These are phyloP conservation scores for Galaxea fascicularis DNA, from an alignment of 92 coral and sea anemone species.

Conservation along the genomic window DNA sequence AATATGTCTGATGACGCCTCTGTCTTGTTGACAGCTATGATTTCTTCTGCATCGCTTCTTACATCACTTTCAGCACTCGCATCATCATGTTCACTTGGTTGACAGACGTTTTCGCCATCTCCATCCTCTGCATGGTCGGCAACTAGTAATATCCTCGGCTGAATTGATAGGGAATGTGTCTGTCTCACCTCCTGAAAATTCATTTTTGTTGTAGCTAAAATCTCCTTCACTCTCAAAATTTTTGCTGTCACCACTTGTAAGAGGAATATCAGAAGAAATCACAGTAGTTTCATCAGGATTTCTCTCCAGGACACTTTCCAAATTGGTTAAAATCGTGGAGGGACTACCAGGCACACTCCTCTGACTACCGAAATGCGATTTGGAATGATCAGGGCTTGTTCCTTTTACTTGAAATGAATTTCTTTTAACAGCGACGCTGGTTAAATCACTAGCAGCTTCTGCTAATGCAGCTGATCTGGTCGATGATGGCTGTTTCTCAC, in stretches of 20 bases:
- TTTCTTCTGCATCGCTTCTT: not conserved
- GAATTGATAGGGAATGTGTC: not conserved
- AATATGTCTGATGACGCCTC: not conserved
- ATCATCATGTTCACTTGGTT: conserved; percentile 1
- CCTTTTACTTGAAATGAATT: not conserved
- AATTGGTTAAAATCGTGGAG: not conserved
- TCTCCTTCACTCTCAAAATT: conserved; percentile 8
- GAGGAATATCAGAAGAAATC: not conserved
- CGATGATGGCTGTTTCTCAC: not conserved
- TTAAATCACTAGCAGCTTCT: not conserved
- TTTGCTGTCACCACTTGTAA: not conserved
- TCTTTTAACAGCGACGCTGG: conserved; percentile 3
- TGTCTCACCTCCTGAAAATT: conserved; percentile 12
- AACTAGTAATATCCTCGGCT: conserved; percentile 1
- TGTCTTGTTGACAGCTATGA: not conserved
- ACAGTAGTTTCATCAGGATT: not conserved
- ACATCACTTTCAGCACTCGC: conserved; percentile 2
- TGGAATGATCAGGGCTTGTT: conserved; percentile 12
- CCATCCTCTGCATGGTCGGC: not conserved
- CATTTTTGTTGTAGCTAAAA: not conserved
- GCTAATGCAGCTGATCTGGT: too few relatives aligned
- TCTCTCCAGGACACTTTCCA: not conserved
- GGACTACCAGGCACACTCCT: not conserved
- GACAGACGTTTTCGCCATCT: conserved; percentile 7
- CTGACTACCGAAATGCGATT: not conserved